Evolutionary conservation across 2,113 vertebrate genomes (phyloP).

Genomic region (Pungitius pungitius): DNA sequence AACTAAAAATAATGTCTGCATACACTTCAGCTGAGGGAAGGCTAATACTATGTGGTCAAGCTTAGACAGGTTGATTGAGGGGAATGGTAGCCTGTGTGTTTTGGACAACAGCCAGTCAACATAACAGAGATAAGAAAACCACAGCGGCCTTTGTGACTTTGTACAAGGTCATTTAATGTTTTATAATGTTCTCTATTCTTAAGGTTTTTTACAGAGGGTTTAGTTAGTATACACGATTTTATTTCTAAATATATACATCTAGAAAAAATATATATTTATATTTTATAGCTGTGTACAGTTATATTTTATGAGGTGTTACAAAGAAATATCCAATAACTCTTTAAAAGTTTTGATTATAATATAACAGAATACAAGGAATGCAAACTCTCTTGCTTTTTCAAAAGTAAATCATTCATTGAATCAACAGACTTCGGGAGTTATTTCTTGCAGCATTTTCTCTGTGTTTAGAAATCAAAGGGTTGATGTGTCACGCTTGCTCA

Average conservation of each 20-base stretch:
- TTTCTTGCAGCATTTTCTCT: not conserved
- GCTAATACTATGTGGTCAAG: not conserved
- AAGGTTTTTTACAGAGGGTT: not conserved
- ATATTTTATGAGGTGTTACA: too few relatives aligned
- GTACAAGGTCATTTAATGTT: not conserved
- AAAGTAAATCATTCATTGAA: not conserved
- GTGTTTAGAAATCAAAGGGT: not conserved
- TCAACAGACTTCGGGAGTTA: not conserved
- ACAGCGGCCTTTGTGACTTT: constrained; percentile 4
- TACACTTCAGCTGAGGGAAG: not conserved
- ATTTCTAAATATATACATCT: not conserved
- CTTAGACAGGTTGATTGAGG: not conserved
- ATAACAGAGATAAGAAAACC: constrained; percentile 8
- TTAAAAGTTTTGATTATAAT: not conserved
- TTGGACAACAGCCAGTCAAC: constrained; percentile 17
- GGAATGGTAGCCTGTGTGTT: not conserved
- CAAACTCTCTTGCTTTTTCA: not conserved
- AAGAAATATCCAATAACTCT: not conserved
- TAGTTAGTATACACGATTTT: not conserved
- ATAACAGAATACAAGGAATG: not conserved
- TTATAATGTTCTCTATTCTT: not conserved
- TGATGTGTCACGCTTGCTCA: not conserved
- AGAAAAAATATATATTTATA: too few relatives aligned
- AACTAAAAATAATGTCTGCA: not conserved
- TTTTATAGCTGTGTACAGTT: too few relatives aligned